Conservation (phyloP, 2,888 invertebrate genomes). For the Drosophila pegasa region DNA sequence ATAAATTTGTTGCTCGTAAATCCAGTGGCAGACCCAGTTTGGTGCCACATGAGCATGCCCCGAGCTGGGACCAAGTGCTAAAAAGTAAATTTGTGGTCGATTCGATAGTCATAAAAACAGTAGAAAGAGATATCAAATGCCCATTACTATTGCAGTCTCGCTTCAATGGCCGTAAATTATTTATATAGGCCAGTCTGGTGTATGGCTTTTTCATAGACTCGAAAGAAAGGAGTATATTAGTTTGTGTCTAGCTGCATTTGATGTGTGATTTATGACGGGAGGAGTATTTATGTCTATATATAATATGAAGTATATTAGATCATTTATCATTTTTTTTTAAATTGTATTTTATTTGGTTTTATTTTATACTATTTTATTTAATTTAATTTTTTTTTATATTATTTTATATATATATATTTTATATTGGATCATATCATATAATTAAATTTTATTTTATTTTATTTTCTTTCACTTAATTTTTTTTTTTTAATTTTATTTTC, state of each 20-base stretch:
- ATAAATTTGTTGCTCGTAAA: constrained; percentile 80
- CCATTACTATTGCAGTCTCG: constrained; percentile 29
- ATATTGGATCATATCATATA: too few relatives aligned
- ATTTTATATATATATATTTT: too few relatives aligned
- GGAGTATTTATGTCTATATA: too few relatives aligned
- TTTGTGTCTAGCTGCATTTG: not conserved
- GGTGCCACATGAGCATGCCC: constrained; percentile 62
- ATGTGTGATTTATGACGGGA: not conserved
- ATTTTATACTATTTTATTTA: too few relatives aligned
- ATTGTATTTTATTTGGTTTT: too few relatives aligned
- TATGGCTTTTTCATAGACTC: not conserved
- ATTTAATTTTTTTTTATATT: too few relatives aligned
- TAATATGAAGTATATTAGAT: not conserved
- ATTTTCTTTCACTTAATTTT: too few relatives aligned
- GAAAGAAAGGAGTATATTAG: constrained; percentile 4
- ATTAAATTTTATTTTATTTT: too few relatives aligned
- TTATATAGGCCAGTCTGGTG: constrained; percentile 57
- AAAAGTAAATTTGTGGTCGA: constrained; percentile 82
- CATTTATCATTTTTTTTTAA: too few relatives aligned
- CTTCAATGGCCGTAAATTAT: constrained; percentile 59
- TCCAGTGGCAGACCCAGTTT: constrained; percentile 63
- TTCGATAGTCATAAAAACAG: constrained; percentile 78
- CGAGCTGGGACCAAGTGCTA: constrained; percentile 77
- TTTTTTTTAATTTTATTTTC: too few relatives aligned
- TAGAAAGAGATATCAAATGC: constrained; percentile 52